A percentile compares a stretch with the other conserved stretches of the same genome.
Evolutionary conservation across 1,140 invertebrate genomes (phyloP).

Genomic region (Araneus ventricosus): DNA sequence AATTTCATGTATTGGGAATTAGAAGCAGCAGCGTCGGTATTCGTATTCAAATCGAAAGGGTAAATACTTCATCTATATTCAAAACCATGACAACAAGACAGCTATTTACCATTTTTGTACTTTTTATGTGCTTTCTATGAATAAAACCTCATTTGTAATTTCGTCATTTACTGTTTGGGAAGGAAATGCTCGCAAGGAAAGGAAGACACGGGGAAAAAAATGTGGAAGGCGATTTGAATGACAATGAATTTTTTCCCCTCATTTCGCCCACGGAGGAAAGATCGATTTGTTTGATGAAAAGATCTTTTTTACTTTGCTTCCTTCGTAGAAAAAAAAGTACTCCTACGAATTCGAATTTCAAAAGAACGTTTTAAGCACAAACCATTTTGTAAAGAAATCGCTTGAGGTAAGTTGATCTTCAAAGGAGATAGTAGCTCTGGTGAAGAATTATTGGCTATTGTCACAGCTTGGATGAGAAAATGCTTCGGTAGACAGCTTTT

Average conservation of each 20-base stretch:
- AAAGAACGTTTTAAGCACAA: neutral
- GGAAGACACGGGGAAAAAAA: neutral
- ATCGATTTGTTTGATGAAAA: slow-evolving; percentile 27
- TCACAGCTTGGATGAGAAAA: too few relatives aligned
- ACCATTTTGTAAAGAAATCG: neutral
- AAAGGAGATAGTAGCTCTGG: too few relatives aligned
- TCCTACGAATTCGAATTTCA: neutral
- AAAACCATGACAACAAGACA: neutral
- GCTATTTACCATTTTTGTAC: neutral
- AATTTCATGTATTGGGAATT: neutral
- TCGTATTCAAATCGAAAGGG: neutral
- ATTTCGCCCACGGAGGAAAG: neutral
- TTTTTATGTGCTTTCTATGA: neutral
- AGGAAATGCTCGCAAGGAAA: neutral
- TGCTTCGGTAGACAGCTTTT: too few relatives aligned
- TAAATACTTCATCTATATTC: neutral
- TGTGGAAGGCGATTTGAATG: neutral
- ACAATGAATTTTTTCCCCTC: slow-evolving; percentile 8
- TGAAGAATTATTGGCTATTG: too few relatives aligned
- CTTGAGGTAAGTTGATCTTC: neutral
- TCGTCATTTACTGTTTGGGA: neutral
- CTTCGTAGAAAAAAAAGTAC: neutral
- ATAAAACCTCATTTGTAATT: neutral
- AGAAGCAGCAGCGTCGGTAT: neutral
- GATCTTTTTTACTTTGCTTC: neutral